Percentiles rank a stretch among this genome's conserved stretches.
Conservation (phyloP, 30 jellyfish, hydroid and myxozoan species). For the Nemopilema nomurai region DNA sequence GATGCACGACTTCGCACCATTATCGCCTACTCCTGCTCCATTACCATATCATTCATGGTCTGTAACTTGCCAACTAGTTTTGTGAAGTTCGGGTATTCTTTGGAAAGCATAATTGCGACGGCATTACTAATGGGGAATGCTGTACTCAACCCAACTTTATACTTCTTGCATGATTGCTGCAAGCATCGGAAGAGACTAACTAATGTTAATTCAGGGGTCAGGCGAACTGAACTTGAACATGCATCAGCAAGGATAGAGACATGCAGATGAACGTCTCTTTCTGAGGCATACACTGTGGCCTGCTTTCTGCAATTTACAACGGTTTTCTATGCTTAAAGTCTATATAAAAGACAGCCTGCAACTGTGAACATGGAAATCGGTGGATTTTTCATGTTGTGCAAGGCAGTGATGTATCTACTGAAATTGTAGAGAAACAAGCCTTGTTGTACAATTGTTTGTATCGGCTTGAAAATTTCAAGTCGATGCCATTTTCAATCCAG, state of each 20-base stretch:
- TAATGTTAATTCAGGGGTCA: neutral
- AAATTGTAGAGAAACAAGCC: too few relatives aligned
- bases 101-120: neutral
- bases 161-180: constrained; percentile 5
- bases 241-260: neutral
- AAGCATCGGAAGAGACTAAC: neutral
- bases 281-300: too few relatives aligned
- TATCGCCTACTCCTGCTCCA: neutral
- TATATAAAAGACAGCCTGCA: too few relatives aligned
- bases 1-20: neutral
- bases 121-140: neutral
- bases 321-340: too few relatives aligned
- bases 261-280: too few relatives aligned
- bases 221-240: neutral
- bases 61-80: constrained; percentile 7
- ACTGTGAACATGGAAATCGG: too few relatives aligned
- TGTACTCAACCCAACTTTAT: constrained; percentile 7
- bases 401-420: too few relatives aligned
- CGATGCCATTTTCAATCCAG: too few relatives aligned
- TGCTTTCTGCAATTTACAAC: too few relatives aligned
- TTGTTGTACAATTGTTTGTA: too few relatives aligned
- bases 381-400: too few relatives aligned
- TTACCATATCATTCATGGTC: constrained; percentile 5
- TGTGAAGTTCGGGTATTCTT: neutral
- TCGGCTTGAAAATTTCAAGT: too few relatives aligned